Base-by-base conservation (phyloP, 1,140 invertebrate species). In the Panagrolaimus sp. region DNA sequence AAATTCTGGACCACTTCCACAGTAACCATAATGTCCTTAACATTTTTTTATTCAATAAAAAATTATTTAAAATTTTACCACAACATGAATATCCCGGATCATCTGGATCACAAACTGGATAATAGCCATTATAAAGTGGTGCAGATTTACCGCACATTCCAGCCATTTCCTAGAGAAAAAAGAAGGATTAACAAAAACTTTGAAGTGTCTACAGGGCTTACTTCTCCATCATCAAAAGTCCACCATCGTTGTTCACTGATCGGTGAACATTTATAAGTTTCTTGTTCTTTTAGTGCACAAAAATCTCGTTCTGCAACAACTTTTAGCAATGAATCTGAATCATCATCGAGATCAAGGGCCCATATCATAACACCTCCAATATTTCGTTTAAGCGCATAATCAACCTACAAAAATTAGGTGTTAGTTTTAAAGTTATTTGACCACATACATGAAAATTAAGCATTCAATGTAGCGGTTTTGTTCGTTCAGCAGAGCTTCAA, bases 271-370 rank as follows among this genome's bases (percentile, higher is more conserved):
- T 68, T 70, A 42, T 77, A 79, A 44, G 71, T 25, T n/a, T 63
- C 63, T 9, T 14, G 61, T 20, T 72, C 65, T n/a, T 20, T 43
- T 4, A 44, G 46, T 1, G 46, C 8, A 65, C 25, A 27, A 45
- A 68, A 71, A 3, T 57, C 13, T 16, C 31, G 48, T n/a, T 66
- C 63, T 3, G 63, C 65, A 9, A 80, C 65, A 38, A 71, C 44
- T n/a, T 76, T 70, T 7, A 82, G 48, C 42, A 82, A 61, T 4
- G 75, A 70, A 14, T 47, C 43, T 4, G 73, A 42, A 53, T 75
- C 73, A 83, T 96, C 93, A 72, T 96, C 93, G 77, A 92, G 93
- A 82, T 96, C 92, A 69, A 96, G 90, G 2, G 93, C 91, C 57
- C 88, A 87, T 4, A 93, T 85, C 11, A 91, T 91, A 57, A 89